Base-by-base conservation (phyloP, 2,888 invertebrate species). In the Andrena fulva region DNA sequence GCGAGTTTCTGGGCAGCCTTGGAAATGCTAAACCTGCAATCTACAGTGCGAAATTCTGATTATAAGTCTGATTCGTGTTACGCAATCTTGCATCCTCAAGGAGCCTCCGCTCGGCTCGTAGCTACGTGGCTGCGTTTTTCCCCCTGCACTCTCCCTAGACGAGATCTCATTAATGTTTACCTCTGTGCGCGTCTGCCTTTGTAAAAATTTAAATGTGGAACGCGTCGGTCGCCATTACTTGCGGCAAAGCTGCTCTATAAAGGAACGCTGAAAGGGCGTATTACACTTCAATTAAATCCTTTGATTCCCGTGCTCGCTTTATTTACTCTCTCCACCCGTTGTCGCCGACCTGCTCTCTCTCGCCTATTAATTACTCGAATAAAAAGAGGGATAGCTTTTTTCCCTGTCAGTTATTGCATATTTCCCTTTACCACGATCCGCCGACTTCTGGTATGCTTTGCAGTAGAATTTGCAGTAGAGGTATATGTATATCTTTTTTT, bases 111-210 rank as follows among this genome's bases (percentile, higher is more conserved):
- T 29, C n/a, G 33, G n/a, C 16, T n/a, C 4, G 59, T 42, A 42
- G n/a, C 42, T 29, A 12, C 56, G 42, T n/a, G 29, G 20, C 2
- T 5, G 4, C 5, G 10, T 62, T 52, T 52, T 63, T 54, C 24
- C 16, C n/a, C 54, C n/a, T 29, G 8, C 2, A 2, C n/a, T 48
- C 6, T 10, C 8, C 4, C 20, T 10, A 6, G 2, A 2, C 33
- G 29, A 59, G 42, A 48, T 33, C 24, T 74, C 67, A 33, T 74
- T 67, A 74, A 24, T 27, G 59, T 59, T 74, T 67, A 48, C 59
- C n/a, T 12, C 8, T 10, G 16, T 12, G 31, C n/a, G 5, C 7
- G 24, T 2, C 10, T 10, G 10, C n/a, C 16, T 59, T 74, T 59
- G 48, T 48, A 50, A 31, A 67, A 68, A 27, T 74, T 31, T 31